These are phyloP conservation scores for Pachydiplax longipennis DNA, from an alignment of 2,888 invertebrate genomes.

Conservation along the genomic window DNA sequence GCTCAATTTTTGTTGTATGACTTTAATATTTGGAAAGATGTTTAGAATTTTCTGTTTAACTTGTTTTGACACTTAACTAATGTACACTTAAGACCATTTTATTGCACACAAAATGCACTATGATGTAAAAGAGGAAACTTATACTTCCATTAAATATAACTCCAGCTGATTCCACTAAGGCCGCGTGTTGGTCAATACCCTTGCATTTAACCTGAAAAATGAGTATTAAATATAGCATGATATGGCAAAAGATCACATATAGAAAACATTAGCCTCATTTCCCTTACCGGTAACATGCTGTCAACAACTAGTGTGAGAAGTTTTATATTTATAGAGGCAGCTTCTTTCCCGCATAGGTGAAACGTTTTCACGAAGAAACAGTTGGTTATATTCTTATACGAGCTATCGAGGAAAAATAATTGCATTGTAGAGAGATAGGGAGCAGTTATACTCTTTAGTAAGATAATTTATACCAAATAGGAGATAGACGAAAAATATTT, in stretches of 20 bases:
- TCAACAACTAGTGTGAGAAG: neutral
- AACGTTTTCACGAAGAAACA: slow-evolving; percentile 18
- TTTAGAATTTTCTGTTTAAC: no score
- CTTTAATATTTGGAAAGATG: no score
- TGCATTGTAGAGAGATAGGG: neutral
- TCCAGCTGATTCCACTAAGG: neutral
- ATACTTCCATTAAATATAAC: no score
- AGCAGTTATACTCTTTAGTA: no score
- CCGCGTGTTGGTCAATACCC: neutral
- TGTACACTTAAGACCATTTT: no score
- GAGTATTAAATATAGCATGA: neutral
- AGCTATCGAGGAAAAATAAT: neutral
- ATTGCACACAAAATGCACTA: no score
- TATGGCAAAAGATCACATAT: neutral
- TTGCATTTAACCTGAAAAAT: neutral
- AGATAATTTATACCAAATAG: no score
- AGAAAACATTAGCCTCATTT: neutral
- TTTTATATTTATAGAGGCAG: neutral
- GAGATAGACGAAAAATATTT: neutral
- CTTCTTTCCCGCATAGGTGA: neutral
- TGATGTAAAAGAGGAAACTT: no score
- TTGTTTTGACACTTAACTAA: no score
- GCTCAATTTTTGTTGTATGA: no score
- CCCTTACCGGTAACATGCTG: neutral
- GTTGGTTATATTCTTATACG: neutral